Evolutionary conservation across 1,140 invertebrate genomes (phyloP).

Genomic region (Drosophila obscura): DNA sequence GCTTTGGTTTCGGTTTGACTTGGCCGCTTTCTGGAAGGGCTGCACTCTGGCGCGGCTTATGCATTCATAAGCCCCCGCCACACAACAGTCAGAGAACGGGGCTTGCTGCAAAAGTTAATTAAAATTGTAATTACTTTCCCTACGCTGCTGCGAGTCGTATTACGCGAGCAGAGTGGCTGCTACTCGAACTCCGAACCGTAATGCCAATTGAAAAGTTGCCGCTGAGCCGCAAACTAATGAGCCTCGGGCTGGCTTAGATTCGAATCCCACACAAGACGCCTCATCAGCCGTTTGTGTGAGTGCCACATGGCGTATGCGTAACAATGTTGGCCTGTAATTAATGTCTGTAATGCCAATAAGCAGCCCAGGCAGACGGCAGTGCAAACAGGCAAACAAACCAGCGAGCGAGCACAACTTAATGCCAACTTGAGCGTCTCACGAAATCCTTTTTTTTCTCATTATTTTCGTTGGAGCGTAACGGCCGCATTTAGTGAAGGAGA

Average conservation of each 20-base stretch:
- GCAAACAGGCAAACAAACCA: slow-evolving; percentile 14
- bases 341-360: slow-evolving; percentile 79
- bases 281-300: slow-evolving; percentile 25
- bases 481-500: slow-evolving; percentile 56
- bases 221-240: slow-evolving; percentile 68
- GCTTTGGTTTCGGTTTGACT: slow-evolving; percentile 31
- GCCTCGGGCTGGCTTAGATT: slow-evolving; percentile 49
- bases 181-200: slow-evolving; percentile 40
- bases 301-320: slow-evolving; percentile 71
- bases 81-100: slow-evolving; percentile 2
- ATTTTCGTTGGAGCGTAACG: slow-evolving; percentile 53
- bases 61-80: slow-evolving; percentile 55
- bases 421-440: slow-evolving; percentile 61
- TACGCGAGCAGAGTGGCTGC: not conserved
- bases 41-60: slow-evolving; percentile 34
- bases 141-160: slow-evolving; percentile 32
- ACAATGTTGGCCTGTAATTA: slow-evolving; percentile 76
- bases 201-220: slow-evolving; percentile 78
- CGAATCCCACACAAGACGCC: slow-evolving; percentile 39
- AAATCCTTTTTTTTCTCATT: slow-evolving; percentile 71
- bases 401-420: slow-evolving; percentile 53
- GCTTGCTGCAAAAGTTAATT: slow-evolving; percentile 68
- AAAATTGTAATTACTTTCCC: slow-evolving; percentile 79
- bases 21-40: slow-evolving; percentile 59
- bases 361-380: slow-evolving; percentile 23